Evolutionary conservation across 53 echinoderm and acorn worm genomes (phyloP).

Genomic region (Antedon mediterranea): DNA sequence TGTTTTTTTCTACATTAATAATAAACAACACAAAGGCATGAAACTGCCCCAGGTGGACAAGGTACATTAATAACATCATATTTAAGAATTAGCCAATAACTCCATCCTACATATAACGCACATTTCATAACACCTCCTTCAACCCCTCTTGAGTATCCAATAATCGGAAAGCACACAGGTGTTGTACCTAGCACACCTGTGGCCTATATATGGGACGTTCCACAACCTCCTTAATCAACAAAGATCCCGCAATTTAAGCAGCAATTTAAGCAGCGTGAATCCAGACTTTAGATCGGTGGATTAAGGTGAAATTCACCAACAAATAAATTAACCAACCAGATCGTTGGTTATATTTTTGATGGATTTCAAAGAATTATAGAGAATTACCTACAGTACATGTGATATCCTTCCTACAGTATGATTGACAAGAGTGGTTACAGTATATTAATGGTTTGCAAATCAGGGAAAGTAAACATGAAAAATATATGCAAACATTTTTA

Average conservation of each 20-base stretch:
- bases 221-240: neutral
- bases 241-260: neutral
- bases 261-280: neutral
- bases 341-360: neutral
- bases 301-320: neutral
- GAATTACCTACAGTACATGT: too few relatives aligned
- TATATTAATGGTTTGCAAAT: too few relatives aligned
- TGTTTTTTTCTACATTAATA: too few relatives aligned
- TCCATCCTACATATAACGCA: neutral
- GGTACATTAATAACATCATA: neutral
- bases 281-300: neutral
- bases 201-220: neutral
- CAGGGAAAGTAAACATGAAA: too few relatives aligned
- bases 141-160: neutral
- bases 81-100: neutral
- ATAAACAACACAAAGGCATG: too few relatives aligned
- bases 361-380: too few relatives aligned
- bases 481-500: too few relatives aligned
- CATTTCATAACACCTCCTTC: neutral
- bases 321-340: neutral
- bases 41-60: too few relatives aligned
- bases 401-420: too few relatives aligned
- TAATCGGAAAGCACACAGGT: neutral
- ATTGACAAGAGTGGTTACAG: too few relatives aligned
- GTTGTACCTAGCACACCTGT: neutral